Percentiles rank a stretch among this genome's conserved stretches.
Conservation (phyloP, 2,797 vertebrate genomes). For the Steatocranus sp. region DNA sequence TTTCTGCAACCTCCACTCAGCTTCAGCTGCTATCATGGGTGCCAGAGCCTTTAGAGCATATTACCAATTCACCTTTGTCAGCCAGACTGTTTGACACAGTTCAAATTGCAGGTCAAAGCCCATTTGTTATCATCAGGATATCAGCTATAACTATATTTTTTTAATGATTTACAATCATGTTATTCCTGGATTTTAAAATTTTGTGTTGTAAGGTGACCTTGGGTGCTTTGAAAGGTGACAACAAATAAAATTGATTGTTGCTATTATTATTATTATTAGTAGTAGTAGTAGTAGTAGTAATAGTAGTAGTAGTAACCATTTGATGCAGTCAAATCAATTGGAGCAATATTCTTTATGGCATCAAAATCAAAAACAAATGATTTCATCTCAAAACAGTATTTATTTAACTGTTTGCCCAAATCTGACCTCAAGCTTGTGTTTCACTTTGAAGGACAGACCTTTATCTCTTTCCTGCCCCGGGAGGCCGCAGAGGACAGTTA, state of each 20-base stretch:
- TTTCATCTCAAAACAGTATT: background rate
- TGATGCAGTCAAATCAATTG: background rate
- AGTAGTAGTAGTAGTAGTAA: rapidly evolving
- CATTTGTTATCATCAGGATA: background rate
- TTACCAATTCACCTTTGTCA: background rate
- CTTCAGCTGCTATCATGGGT: background rate
- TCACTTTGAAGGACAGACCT: conserved; percentile 29
- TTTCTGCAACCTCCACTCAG: background rate
- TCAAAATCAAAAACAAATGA: conserved; percentile 2
- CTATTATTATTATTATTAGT: rapidly evolving
- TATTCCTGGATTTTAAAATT: background rate
- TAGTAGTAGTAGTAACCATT: background rate
- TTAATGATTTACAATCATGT: background rate
- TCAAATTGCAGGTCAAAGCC: background rate
- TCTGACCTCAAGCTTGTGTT: conserved; percentile 7
- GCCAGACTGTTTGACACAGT: background rate
- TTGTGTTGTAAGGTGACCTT: background rate
- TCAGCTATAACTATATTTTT: background rate
- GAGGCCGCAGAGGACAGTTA: conserved; percentile 10
- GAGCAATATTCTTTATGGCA: background rate
- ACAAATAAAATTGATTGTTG: background rate
- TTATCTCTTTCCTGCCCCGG: conserved; percentile 11
- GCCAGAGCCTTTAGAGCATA: background rate
- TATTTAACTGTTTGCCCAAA: background rate
- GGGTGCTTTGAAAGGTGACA: background rate